These are phyloP conservation scores for Nomada lathburiana DNA, from an alignment of 2,888 invertebrate genomes.

Conservation along the genomic window DNA sequence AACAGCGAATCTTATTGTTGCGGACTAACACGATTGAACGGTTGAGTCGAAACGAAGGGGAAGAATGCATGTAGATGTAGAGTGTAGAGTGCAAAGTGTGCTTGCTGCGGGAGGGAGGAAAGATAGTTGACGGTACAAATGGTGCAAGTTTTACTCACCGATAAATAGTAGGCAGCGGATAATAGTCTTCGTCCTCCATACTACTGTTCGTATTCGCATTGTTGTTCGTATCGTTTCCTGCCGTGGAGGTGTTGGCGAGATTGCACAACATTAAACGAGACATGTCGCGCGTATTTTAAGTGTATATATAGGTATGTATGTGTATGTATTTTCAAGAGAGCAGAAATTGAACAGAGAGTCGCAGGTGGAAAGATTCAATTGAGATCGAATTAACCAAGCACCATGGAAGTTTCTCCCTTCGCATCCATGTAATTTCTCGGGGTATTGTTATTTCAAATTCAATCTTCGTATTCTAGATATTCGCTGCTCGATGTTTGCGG, in stretches of 20 bases:
- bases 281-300: constrained; percentile 83
- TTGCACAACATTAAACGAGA: constrained; percentile 91
- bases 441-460: too few species aligned
- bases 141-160: constrained; percentile 87
- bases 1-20: too few species aligned
- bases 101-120: too few species aligned
- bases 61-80: too few species aligned
- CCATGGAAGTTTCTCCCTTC: too few species aligned
- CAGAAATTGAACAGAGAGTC: not conserved
- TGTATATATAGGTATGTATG: not conserved
- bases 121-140: too few species aligned
- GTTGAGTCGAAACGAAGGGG: too few species aligned
- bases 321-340: not conserved
- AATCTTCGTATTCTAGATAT: too few species aligned
- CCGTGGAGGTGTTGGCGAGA: constrained; percentile 84
- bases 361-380: not conserved
- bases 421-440: too few species aligned
- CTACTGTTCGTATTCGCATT: constrained; percentile 92
- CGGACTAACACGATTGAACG: too few species aligned
- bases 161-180: constrained; percentile 94
- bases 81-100: too few species aligned
- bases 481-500: too few species aligned
- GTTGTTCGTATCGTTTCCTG: constrained; percentile 85
- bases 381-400: not conserved
- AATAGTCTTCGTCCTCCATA: constrained; percentile 91